Percentiles rank a stretch among this genome's conserved stretches.
These are phyloP conservation scores for Zophobas atratus DNA, from an alignment of 1,140 invertebrate genomes.

Conservation along the genomic window DNA sequence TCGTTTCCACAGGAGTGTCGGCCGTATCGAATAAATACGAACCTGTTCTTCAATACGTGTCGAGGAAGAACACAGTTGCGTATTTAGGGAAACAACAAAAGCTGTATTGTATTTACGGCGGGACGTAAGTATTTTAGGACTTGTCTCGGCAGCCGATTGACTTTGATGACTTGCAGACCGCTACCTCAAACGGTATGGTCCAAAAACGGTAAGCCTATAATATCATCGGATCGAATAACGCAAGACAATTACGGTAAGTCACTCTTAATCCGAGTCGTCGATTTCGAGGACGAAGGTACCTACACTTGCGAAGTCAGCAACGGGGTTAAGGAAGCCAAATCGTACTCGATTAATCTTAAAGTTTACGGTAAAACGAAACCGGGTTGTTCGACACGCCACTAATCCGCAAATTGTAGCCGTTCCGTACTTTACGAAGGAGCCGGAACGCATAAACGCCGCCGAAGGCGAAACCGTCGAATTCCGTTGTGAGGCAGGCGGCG, in stretches of 20 bases:
- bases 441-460: slow-evolving; percentile 89
- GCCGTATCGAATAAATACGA: slow-evolving; percentile 83
- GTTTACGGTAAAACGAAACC: slow-evolving; percentile 76
- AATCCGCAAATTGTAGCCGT: slow-evolving; percentile 73
- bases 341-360: slow-evolving; percentile 87
- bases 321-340: slow-evolving; percentile 87
- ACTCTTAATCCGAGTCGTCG: slow-evolving; percentile 87
- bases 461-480: slow-evolving; percentile 93
- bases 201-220: slow-evolving; percentile 81
- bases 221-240: slow-evolving; percentile 81
- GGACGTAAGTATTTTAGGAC: slow-evolving; percentile 77
- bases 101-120: slow-evolving; percentile 92
- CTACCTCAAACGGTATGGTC: slow-evolving; percentile 88
- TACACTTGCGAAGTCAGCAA: slow-evolving; percentile 95
- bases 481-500: slow-evolving; percentile 89
- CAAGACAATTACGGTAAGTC: slow-evolving; percentile 95
- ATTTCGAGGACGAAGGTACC: slow-evolving; percentile 87
- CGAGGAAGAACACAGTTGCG: slow-evolving; percentile 88
- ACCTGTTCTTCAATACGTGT: slow-evolving; percentile 87
- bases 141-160: background rate
- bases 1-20: slow-evolving; percentile 82
- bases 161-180: slow-evolving; percentile 69
- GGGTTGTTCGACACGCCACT: background rate
- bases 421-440: slow-evolving; percentile 95
- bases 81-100: slow-evolving; percentile 85